A percentile compares a stretch with the other conserved stretches of the same genome.
These are phyloP conservation scores for Heliconius hortense DNA, from an alignment of 2,888 invertebrate genomes.

Conservation along the genomic window DNA sequence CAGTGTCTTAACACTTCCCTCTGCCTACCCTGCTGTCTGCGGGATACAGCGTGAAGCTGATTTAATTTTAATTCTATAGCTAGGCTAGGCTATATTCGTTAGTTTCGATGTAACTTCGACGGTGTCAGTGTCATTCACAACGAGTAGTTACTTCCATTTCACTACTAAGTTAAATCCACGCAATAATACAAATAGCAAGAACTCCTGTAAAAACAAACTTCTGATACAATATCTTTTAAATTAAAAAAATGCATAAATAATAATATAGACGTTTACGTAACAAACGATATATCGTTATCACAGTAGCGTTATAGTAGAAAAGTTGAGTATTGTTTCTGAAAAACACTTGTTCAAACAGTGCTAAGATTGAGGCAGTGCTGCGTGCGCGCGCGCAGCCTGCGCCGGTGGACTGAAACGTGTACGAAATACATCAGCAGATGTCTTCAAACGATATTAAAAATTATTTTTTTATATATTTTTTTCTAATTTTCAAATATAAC, in stretches of 20 bases:
- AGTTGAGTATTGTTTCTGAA: constrained; percentile 78
- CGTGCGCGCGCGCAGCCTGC: constrained; percentile 52
- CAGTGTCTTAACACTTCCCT: too few species aligned
- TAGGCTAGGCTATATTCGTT: too few species aligned
- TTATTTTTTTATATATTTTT: not conserved
- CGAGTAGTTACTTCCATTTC: too few species aligned
- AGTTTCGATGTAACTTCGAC: too few species aligned
- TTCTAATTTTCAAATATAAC: too few species aligned
- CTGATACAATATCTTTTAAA: constrained; percentile 7
- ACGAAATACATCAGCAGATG: constrained; percentile 23
- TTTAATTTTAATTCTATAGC: too few species aligned
- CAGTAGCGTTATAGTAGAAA: constrained; percentile 75
- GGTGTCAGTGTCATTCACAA: too few species aligned
- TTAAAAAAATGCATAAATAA: constrained; percentile 14
- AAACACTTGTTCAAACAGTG: constrained; percentile 77
- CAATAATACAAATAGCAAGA: not conserved
- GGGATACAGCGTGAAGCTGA: too few species aligned
- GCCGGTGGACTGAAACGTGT: constrained; percentile 27
- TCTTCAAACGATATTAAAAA: not conserved
- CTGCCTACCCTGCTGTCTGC: too few species aligned
- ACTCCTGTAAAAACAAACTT: not conserved
- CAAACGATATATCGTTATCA: constrained; percentile 41
- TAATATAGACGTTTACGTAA: constrained; percentile 37
- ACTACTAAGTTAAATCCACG: not conserved
- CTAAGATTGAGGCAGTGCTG: constrained; percentile 62